Evolutionary conservation across 2,888 invertebrate species (phyloP), one percentile per base, ranked within the genome.

Genomic region (Mythimna vitellina): DNA sequence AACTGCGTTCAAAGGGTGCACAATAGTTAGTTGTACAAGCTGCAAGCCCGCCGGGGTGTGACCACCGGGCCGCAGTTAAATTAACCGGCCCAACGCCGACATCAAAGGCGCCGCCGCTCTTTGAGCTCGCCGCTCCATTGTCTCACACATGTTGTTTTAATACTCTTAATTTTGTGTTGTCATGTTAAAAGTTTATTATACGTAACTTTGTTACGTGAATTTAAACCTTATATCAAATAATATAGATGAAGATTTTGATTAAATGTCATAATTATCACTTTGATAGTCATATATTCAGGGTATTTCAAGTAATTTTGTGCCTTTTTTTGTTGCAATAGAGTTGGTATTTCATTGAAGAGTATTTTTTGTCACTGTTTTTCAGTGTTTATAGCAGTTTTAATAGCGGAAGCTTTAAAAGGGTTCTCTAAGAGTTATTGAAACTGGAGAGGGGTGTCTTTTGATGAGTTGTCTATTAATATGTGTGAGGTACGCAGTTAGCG

Each of bases 131-230:
- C 93, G 93, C 92, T 53, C 88, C 88, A 93, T 95, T 96, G 95
- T 95, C 94, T 94, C 93, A 90, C 93, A 92, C 90, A 90, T 93
- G 94, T 94, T 93, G 92, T 93, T 93, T 93, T 92, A 91, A 92
- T 93, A 90, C 92, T 89, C 92, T 93, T 94, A 94, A 95, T 95
- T 94, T 93, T 90, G 89, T 93, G 93, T 93, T 94, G 95, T 95
- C 94, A 93, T 94, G 93, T 93, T 93, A 92, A 93, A 93, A 92
- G 92, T 94, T 95, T 95, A 95, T 94, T 92, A 92, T 89, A 86
- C 76, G 77, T 72, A 68, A 67, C 75, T 67, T 66, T 65, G 22
- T 54, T 80, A 78, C 53, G 65, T 76, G 12, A 89, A 74, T 87
- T 81, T 84, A 49, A 78, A 81, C 85, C 80, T 87, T 91, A 88